A percentile compares a stretch with the other conserved stretches of the same genome.
Evolutionary conservation across 2,797 vertebrate species (phyloP).

Genomic region (Pseudochromis fuscus): DNA sequence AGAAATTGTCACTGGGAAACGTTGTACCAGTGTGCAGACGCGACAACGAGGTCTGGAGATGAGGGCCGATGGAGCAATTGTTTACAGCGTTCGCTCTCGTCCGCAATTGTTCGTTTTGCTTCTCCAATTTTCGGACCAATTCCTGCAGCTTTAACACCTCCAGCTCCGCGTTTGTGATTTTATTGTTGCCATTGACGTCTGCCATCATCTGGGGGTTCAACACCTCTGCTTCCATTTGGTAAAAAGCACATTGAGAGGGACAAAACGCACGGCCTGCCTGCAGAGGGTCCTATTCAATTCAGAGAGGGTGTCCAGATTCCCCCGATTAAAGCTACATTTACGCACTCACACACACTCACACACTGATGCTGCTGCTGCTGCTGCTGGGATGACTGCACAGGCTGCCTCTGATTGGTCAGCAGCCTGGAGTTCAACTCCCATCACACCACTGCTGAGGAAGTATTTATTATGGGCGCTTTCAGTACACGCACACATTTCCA

Average conservation of each 20-base stretch:
- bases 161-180: slow-evolving; percentile 91
- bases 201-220: slow-evolving; percentile 89
- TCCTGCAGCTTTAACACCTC: slow-evolving; percentile 98
- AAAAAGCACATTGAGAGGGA: slow-evolving; percentile 71
- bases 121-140: slow-evolving; percentile 94
- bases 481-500: neutral
- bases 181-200: slow-evolving; percentile 90
- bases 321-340: slow-evolving; percentile 45
- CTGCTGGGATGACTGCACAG: slow-evolving; percentile 70
- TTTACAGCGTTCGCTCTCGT: slow-evolving; percentile 89
- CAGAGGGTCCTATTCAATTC: slow-evolving; percentile 65
- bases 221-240: slow-evolving; percentile 87
- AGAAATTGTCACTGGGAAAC: slow-evolving; percentile 62
- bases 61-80: slow-evolving; percentile 81
- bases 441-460: slow-evolving; percentile 72
- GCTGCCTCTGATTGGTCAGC: slow-evolving; percentile 75
- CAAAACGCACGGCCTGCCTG: slow-evolving; percentile 67
- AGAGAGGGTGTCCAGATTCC: slow-evolving; percentile 71
- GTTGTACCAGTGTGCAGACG: slow-evolving; percentile 64
- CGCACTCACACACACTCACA: slow-evolving; percentile 30
- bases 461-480: slow-evolving; percentile 6
- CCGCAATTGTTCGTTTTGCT: slow-evolving; percentile 95
- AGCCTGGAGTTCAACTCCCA: slow-evolving; percentile 72
- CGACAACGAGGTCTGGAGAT: slow-evolving; percentile 74
- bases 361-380: slow-evolving; percentile 50